Evolutionary conservation across 2,113 vertebrate species (phyloP).

Genomic region (Otocyon megalotis): DNA sequence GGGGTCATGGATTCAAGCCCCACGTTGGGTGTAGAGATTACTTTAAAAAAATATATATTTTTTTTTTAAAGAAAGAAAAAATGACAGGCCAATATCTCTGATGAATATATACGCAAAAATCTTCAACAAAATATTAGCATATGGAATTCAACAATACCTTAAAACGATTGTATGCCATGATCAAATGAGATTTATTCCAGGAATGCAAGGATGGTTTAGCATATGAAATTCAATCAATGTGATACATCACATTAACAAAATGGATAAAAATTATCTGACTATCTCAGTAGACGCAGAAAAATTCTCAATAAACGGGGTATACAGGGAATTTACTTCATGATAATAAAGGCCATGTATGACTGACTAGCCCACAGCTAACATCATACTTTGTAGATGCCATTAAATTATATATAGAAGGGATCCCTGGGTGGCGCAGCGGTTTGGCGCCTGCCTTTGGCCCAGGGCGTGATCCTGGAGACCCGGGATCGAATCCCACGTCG

Average conservation of each 20-base stretch:
- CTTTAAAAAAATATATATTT: neutral
- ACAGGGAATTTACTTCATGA: neutral
- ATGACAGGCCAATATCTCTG: neutral
- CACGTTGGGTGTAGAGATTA: neutral
- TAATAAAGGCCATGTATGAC: neutral
- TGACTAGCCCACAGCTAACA: neutral
- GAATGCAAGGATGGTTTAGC: neutral
- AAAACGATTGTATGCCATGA: neutral
- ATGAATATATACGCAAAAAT: constrained; percentile 14
- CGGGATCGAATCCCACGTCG: too few species aligned
- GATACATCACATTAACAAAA: neutral
- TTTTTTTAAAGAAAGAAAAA: neutral
- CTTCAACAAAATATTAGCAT: neutral
- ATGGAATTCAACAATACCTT: neutral
- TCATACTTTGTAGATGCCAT: neutral
- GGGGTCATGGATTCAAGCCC: neutral
- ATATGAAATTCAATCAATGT: neutral
- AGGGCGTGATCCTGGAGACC: too few species aligned
- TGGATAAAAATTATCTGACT: neutral
- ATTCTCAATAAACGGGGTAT: neutral
- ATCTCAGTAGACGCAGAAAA: neutral
- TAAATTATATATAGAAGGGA: neutral
- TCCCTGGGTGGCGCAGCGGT: too few species aligned
- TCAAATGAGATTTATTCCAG: neutral
- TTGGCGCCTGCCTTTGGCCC: too few species aligned